phyloP scores from a whole-genome alignment of 2,888 invertebrate genomes.

The Gandaritis pyraliata region DNA sequence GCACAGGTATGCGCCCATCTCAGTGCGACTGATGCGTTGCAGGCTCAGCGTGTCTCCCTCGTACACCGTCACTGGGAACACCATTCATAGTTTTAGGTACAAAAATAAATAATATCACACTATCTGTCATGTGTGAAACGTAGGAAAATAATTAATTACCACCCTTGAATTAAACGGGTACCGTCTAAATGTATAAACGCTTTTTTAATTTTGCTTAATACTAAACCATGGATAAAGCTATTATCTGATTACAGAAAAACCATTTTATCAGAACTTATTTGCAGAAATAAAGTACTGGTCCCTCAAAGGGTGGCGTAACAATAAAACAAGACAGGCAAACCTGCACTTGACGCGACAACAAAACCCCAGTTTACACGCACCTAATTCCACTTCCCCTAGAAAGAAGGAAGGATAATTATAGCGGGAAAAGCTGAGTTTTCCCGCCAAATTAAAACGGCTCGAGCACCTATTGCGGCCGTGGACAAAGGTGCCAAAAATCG shows the following conservation, averaged over 20 bases:
- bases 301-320: neutral
- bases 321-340: constrained; percentile 16
- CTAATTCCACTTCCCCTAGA: constrained; percentile 30
- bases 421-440: constrained; percentile 52
- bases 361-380: constrained; percentile 24
- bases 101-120: too few relatives aligned
- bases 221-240: too few relatives aligned
- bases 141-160: too few relatives aligned
- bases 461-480: constrained; percentile 46
- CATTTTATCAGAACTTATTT: too few relatives aligned
- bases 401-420: constrained; percentile 57
- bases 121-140: too few relatives aligned
- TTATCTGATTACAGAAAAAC: too few relatives aligned
- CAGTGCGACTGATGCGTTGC: constrained; percentile 93
- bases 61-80: constrained; percentile 88
- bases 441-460: constrained; percentile 60
- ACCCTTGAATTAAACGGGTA: too few relatives aligned
- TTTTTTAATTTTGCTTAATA: too few relatives aligned
- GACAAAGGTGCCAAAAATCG: constrained; percentile 61
- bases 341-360: constrained; percentile 32
- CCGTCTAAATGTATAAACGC: too few relatives aligned
- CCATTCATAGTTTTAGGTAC: too few relatives aligned
- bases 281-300: neutral
- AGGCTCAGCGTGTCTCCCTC: constrained; percentile 94
- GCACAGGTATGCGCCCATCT: constrained; percentile 93